phyloP scores from a whole-genome alignment of 2,113 vertebrate genomes.

The Anguilla japonica region DNA sequence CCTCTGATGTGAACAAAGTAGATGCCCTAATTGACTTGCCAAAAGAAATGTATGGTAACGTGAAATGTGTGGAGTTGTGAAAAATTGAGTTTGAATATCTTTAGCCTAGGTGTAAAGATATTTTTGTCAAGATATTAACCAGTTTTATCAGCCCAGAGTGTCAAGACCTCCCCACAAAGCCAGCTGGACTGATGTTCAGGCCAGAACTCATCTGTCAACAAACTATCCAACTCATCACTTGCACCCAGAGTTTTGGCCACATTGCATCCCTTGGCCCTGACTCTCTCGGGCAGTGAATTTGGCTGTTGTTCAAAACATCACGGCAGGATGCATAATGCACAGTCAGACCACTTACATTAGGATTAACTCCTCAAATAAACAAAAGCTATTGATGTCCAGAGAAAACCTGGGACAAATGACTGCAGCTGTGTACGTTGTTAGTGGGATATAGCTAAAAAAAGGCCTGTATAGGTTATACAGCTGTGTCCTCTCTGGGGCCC shows the following conservation, averaged over 20 bases:
- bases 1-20: too few species aligned
- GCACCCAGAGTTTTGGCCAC: background rate
- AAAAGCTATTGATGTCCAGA: constrained; percentile 25
- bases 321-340: constrained; percentile 18
- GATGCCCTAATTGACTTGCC: too few species aligned
- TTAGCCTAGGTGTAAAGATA: background rate
- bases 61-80: too few species aligned
- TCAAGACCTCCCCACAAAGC: background rate
- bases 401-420: constrained; percentile 34
- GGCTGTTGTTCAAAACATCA: constrained; percentile 10
- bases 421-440: constrained; percentile 31
- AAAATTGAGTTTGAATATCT: too few species aligned
- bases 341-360: constrained; percentile 26
- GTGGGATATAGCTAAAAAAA: constrained; percentile 51
- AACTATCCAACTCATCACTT: constrained; percentile 24
- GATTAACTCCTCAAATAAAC: constrained; percentile 38
- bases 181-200: background rate
- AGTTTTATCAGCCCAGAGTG: constrained; percentile 10
- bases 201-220: constrained; percentile 47
- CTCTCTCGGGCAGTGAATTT: background rate
- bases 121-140: background rate
- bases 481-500: constrained; percentile 35
- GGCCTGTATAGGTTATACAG: constrained; percentile 39
- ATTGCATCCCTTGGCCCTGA: background rate
- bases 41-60: too few species aligned